A percentile compares a stretch with the other conserved stretches of the same genome.
Evolutionary conservation across 1,140 invertebrate genomes (phyloP).

Genomic region (Lithobius niger): DNA sequence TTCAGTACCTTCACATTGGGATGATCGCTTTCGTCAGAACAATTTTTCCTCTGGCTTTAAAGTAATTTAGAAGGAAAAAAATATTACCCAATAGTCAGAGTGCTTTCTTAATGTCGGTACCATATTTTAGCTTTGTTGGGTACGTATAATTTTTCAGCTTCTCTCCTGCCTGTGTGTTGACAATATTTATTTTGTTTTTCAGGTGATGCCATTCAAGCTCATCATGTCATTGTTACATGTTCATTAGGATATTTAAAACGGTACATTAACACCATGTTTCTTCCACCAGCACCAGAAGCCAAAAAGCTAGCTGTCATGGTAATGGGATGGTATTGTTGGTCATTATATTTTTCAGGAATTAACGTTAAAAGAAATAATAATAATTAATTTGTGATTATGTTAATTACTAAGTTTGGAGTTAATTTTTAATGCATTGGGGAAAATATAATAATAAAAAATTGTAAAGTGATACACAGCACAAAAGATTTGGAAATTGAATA

Average conservation of each 20-base stretch:
- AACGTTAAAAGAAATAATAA: background rate
- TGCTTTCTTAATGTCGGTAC: too few relatives aligned
- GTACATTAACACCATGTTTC: conserved; percentile 34
- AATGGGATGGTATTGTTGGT: conserved; percentile 10
- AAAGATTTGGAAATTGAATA: too few relatives aligned
- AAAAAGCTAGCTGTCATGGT: conserved; percentile 29
- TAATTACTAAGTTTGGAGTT: conserved; percentile 1
- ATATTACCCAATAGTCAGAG: too few relatives aligned
- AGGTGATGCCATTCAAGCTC: conserved; percentile 19
- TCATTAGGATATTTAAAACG: conserved; percentile 51
- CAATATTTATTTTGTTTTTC: background rate
- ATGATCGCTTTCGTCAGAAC: too few relatives aligned
- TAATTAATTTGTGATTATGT: background rate
- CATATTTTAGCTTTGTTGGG: too few relatives aligned
- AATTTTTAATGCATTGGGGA: conserved; percentile 5
- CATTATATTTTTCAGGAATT: background rate
- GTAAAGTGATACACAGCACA: too few relatives aligned
- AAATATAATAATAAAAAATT: background rate
- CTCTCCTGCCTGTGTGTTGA: too few relatives aligned
- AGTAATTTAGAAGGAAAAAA: too few relatives aligned
- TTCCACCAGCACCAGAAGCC: conserved; percentile 39
- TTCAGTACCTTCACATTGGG: too few relatives aligned
- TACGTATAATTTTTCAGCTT: too few relatives aligned
- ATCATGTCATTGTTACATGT: conserved; percentile 48
- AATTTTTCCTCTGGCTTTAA: too few relatives aligned